Evolutionary conservation across 2,113 vertebrate species (phyloP).

Genomic region (Varanus komodoensis): DNA sequence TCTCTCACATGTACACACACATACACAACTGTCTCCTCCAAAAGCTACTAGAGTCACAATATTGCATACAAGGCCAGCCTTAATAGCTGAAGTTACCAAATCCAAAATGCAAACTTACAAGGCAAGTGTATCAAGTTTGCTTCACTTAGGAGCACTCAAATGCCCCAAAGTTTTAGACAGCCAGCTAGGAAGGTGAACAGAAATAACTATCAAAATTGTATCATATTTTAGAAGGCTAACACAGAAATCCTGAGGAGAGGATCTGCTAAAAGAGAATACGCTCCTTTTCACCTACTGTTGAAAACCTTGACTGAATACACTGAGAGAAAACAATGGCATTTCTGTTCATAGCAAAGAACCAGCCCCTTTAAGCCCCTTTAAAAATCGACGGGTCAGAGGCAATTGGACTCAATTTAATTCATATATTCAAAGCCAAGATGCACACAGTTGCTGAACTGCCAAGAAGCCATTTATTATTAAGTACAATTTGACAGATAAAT

Average conservation of each 20-base stretch:
- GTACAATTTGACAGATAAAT: conserved; percentile 20
- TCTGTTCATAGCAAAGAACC: conserved; percentile 12
- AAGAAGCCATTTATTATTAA: conserved; percentile 39
- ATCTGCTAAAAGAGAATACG: conserved; percentile 26
- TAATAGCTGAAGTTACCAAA: conserved; percentile 38
- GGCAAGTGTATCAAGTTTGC: conserved; percentile 24
- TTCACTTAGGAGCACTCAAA: not conserved
- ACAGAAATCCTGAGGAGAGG: conserved; percentile 29
- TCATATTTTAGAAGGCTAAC: not conserved
- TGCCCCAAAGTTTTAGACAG: not conserved
- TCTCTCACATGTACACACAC: not conserved
- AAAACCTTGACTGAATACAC: not conserved
- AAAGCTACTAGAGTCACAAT: conserved; percentile 35
- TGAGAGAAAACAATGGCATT: conserved; percentile 4
- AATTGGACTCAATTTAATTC: conserved; percentile 51
- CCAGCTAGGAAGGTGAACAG: not conserved
- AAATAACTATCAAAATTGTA: not conserved
- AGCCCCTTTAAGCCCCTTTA: not conserved
- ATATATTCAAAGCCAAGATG: conserved; percentile 59
- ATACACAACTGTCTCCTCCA: conserved; percentile 15
- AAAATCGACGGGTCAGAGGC: conserved; percentile 9
- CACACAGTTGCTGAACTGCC: not conserved
- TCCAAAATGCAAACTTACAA: conserved; percentile 43
- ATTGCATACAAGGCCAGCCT: conserved; percentile 26
- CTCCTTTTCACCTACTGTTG: not conserved